Conservation (phyloP, 2,888 invertebrate species). For the Desoria tigrina region DNA sequence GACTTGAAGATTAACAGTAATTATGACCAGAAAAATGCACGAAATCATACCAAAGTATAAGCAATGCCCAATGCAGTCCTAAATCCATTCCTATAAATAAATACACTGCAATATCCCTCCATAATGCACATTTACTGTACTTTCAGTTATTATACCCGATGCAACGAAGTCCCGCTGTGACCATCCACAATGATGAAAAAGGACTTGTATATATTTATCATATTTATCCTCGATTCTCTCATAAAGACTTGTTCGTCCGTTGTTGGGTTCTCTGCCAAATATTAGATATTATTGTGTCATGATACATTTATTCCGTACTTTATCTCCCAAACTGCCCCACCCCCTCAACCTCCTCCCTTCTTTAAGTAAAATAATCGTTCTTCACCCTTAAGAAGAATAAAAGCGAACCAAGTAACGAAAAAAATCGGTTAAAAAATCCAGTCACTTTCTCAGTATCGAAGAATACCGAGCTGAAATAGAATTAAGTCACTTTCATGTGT, state of each 20-base stretch:
- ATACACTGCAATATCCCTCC: too few species aligned
- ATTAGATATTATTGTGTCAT: slow-evolving; percentile 48
- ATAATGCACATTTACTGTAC: too few species aligned
- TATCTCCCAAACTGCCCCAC: slow-evolving; percentile 17
- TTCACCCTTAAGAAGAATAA: not conserved
- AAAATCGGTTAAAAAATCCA: too few species aligned
- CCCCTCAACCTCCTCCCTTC: not conserved
- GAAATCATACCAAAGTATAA: too few species aligned
- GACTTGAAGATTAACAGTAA: too few species aligned
- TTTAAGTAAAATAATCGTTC: too few species aligned
- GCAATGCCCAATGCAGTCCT: slow-evolving; percentile 3
- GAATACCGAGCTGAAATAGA: not conserved
- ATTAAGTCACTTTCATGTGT: slow-evolving; percentile 4
- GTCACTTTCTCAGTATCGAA: too few species aligned
- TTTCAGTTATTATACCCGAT: not conserved
- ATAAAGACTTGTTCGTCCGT: slow-evolving; percentile 7
- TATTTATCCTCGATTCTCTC: too few species aligned
- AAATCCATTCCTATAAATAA: not conserved
- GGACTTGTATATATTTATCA: slow-evolving; percentile 1
- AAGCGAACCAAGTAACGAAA: too few species aligned
- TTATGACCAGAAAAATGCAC: too few species aligned
- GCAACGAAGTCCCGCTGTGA: slow-evolving; percentile 46
- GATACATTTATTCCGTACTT: slow-evolving; percentile 44
- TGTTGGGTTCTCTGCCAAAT: slow-evolving; percentile 40
- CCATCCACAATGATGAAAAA: slow-evolving; percentile 38